Percentiles rank a stretch among this genome's conserved stretches.
phyloP scores from a whole-genome alignment of 1,140 invertebrate species.

The Ceratitis capitata region DNA sequence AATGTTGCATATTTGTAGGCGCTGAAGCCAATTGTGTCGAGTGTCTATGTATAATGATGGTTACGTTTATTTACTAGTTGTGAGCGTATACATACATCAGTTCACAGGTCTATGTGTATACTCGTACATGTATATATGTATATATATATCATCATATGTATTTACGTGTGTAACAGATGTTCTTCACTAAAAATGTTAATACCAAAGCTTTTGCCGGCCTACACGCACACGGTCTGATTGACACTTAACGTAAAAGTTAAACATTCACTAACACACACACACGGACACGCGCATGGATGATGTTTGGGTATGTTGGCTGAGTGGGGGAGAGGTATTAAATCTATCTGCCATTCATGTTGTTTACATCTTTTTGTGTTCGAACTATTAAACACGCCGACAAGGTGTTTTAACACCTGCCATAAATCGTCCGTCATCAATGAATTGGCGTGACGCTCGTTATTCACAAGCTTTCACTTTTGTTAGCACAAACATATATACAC shows the following conservation, averaged over 20 bases:
- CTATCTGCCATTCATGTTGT: neutral
- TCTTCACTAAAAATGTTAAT: neutral
- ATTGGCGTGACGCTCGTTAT: neutral
- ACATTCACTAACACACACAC: neutral
- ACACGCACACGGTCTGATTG: neutral
- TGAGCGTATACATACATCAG: neutral
- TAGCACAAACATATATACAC: too few relatives aligned
- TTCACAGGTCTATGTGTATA: neutral
- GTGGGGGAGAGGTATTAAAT: neutral
- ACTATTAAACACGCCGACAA: neutral
- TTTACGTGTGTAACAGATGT: too few relatives aligned
- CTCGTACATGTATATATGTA: neutral
- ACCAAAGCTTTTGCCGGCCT: neutral
- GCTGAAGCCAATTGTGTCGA: neutral
- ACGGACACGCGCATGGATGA: neutral
- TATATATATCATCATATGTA: neutral
- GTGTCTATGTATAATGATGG: neutral
- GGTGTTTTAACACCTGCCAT: constrained; percentile 1
- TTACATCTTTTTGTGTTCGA: neutral
- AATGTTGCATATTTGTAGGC: constrained; percentile 14
- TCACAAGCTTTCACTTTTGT: neutral
- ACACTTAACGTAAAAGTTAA: neutral
- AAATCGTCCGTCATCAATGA: constrained; percentile 8
- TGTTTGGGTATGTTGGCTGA: too few relatives aligned
- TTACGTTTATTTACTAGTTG: neutral